phyloP scores from a whole-genome alignment of 2,113 vertebrate species.

The Notothenia coriiceps region DNA sequence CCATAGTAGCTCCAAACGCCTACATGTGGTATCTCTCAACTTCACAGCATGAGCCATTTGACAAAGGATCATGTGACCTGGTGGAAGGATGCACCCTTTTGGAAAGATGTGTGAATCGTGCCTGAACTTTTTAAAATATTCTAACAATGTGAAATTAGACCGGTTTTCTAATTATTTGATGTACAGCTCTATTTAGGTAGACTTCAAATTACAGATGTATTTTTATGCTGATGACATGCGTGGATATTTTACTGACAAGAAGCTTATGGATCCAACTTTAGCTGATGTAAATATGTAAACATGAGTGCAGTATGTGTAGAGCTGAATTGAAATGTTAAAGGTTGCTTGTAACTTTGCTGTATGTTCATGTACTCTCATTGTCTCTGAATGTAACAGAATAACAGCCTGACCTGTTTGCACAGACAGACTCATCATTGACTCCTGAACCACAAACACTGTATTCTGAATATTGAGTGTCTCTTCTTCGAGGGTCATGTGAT shows the following conservation, averaged over 20 bases:
- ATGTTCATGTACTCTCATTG: not conserved
- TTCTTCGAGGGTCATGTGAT: not conserved
- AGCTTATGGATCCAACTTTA: constrained; percentile 21
- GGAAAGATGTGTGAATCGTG: constrained; percentile 62
- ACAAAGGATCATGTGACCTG: not conserved
- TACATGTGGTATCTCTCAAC: not conserved
- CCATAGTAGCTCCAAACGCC: constrained; percentile 1
- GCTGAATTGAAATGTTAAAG: not conserved
- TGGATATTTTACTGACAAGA: constrained; percentile 58
- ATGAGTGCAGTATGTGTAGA: constrained; percentile 10
- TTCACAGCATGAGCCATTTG: constrained; percentile 16
- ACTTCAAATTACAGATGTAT: constrained; percentile 58
- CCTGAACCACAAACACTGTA: constrained; percentile 20
- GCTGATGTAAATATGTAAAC: constrained; percentile 50
- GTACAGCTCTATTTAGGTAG: constrained; percentile 76
- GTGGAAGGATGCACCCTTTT: constrained; percentile 12
- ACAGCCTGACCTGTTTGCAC: constrained; percentile 38
- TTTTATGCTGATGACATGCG: constrained; percentile 72
- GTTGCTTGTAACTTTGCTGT: not conserved
- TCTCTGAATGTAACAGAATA: constrained; percentile 39
- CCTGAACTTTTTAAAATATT: constrained; percentile 71
- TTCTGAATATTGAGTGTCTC: constrained; percentile 28
- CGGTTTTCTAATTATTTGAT: constrained; percentile 79
- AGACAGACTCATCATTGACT: constrained; percentile 17
- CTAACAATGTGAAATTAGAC: constrained; percentile 65